A percentile compares a stretch with the other conserved stretches of the same genome.
phyloP scores from a whole-genome alignment of 2,113 vertebrate species.

The Aepyceros melampus region DNA sequence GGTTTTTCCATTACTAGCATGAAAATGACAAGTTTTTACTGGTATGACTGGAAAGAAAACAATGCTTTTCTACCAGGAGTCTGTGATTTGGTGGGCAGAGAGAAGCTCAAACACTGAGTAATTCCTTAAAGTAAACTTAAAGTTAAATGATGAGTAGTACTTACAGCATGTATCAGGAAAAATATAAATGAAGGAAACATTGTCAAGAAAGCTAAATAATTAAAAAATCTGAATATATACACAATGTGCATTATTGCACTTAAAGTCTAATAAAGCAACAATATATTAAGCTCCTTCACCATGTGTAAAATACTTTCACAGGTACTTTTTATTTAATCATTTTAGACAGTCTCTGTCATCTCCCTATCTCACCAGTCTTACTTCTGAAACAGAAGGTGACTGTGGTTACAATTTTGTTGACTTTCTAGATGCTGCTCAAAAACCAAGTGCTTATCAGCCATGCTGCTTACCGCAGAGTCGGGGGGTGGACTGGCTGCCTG shows the following conservation, averaged over 20 bases:
- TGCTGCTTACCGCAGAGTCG: slow-evolving; percentile 8
- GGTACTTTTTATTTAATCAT: neutral
- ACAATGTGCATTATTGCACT: neutral
- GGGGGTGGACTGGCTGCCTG: slow-evolving; percentile 14
- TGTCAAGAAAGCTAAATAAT: neutral
- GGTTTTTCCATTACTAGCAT: neutral
- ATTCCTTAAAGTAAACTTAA: neutral
- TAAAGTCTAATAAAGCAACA: neutral
- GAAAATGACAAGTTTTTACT: neutral
- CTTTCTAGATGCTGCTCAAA: neutral
- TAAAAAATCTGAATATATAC: neutral
- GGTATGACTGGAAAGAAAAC: neutral
- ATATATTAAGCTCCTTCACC: neutral
- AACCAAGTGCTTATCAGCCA: neutral
- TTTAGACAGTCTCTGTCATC: neutral
- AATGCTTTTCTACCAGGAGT: neutral
- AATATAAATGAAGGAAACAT: neutral
- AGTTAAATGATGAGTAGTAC: neutral
- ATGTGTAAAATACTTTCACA: neutral
- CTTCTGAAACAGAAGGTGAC: neutral
- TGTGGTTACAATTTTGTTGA: neutral
- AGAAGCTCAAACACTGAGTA: neutral
- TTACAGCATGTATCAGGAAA: neutral
- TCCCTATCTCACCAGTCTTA: rapidly evolving
- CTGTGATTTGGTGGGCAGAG: neutral